Base-by-base conservation (phyloP, 92 coral and sea anemone genomes). In the Paramuricea clavata region DNA sequence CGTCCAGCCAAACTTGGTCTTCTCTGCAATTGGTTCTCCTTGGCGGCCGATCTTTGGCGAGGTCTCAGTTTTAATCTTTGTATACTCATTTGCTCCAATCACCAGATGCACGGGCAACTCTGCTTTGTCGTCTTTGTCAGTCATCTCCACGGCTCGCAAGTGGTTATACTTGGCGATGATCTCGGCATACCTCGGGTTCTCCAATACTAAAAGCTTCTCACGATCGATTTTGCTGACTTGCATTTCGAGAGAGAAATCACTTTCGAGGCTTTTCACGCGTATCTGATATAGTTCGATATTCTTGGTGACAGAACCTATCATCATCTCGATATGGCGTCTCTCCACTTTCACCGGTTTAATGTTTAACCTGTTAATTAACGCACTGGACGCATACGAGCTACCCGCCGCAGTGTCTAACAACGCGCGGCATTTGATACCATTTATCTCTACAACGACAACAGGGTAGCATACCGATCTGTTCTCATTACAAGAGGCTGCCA, bases 21-120 rank as follows among this genome's bases (percentile, higher is more conserved):
- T 28, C 65, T 82, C 86, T 8, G 86, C 86, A 7, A 67, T 64
- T 23, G 86, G 78, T 31, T 82, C 86, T 15, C 86, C 86, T 1
- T 74, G 78, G 15, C 26, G 21, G 12, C 86, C 86, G 21, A 82
- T 69, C 5, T 42, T 43, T 6, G 61, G 86, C 31, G 11, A 23
- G 22, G 42, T 67, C 8, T 67, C 78, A 0, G 86, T 82, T 62
- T 19, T 23, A 7, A 82, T 64, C n/a, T 25, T 82, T 0, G 86
- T 49, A 19, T 67, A 67, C 0, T 82, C 86, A 8, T 76, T 79
- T n/a, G 44, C 71, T 26, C 84, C 84, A 22, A 79, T 44, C 30
- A 79, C 67, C 2, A 79, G 22, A 35, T 79, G 86, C 19, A 82
- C 64, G n/a, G 78, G 84, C 4, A 79, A 49, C 44, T n/a, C 71